A percentile compares a stretch with the other conserved stretches of the same genome.
These are phyloP conservation scores for Clanis bilineata DNA, from an alignment of 2,888 invertebrate species.

Conservation along the genomic window DNA sequence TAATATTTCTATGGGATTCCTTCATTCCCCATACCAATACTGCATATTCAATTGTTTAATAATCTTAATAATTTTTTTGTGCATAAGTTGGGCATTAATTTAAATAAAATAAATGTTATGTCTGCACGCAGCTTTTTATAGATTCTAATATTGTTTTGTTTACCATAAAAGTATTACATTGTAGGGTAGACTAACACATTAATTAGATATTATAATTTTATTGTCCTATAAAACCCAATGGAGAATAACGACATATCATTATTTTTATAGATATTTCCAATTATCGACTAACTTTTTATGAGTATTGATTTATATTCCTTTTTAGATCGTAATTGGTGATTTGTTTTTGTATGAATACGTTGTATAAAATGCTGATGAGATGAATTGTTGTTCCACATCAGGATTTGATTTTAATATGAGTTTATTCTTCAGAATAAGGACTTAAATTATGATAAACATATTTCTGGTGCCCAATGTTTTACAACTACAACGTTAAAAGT, in stretches of 20 bases:
- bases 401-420: too few species aligned
- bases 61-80: too few species aligned
- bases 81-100: too few species aligned
- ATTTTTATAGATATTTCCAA: slow-evolving; percentile 25
- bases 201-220: slow-evolving; percentile 24
- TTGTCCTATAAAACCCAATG: slow-evolving; percentile 65
- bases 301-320: background rate
- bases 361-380: background rate
- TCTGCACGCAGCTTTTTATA: slow-evolving; percentile 15
- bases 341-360: background rate
- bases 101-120: background rate
- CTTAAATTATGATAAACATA: background rate
- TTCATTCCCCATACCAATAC: too few species aligned
- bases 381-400: background rate
- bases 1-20: too few species aligned
- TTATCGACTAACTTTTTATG: background rate
- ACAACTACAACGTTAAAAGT: too few species aligned
- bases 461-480: background rate
- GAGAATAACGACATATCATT: slow-evolving; percentile 76
- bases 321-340: background rate
- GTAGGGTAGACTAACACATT: slow-evolving; percentile 47
- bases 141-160: slow-evolving; percentile 33
- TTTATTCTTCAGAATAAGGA: too few species aligned
- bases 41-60: too few species aligned
- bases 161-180: slow-evolving; percentile 65